Evolutionary conservation across 2,888 invertebrate species (phyloP), one percentile per base, ranked within the genome.

Genomic region (Hirtodrosophila cameraria): DNA sequence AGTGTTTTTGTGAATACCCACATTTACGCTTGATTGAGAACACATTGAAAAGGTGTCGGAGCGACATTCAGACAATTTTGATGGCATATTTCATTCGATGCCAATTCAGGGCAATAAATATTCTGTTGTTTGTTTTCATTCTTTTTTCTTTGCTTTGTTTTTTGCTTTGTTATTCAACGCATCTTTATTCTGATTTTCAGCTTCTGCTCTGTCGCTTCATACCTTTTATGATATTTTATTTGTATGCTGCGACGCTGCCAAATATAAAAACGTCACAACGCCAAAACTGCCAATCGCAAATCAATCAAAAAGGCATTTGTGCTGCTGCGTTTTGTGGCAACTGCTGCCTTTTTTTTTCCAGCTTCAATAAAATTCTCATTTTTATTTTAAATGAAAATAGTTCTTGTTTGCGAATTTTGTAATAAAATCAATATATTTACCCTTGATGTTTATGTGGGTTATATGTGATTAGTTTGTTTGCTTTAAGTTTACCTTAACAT

Each of bases 31-130:
- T 81, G 71, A 84, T 77, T 84, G 87, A 67, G 77, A 65, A 46
- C 82, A 63, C 65, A 77, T 61, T 73, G 64, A 58, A 65, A 61
- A 80, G 81, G 80, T 86, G 80, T 86, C 78, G 60, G 49, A 49
- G 25, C 74, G 66, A 67, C 74, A 81, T 45, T 38, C 78, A 77
- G 81, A 77, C 87, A 74, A 74, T 86, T 86, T 71, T 74, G 85
- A 84, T 84, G 65, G 71, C 67, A 77, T 84, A 84, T 81, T 84
- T 86, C 74, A 86, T 74, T 86, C 52, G 78, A 68, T 61, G 85
- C 59, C 82, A 74, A 73, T 69, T 53, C 49, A 8, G 4, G 53
- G 52, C 78, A 84, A 81, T 81, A 86, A 84, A 81, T 81, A 68
- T 86, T 76, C 58, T 57, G 64, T 42, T 33, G 25, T 46, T 6